Percentiles rank a stretch among this genome's conserved stretches.
These are phyloP conservation scores for Microctonus aethiopoides DNA, from an alignment of 2,888 invertebrate genomes.

Conservation along the genomic window DNA sequence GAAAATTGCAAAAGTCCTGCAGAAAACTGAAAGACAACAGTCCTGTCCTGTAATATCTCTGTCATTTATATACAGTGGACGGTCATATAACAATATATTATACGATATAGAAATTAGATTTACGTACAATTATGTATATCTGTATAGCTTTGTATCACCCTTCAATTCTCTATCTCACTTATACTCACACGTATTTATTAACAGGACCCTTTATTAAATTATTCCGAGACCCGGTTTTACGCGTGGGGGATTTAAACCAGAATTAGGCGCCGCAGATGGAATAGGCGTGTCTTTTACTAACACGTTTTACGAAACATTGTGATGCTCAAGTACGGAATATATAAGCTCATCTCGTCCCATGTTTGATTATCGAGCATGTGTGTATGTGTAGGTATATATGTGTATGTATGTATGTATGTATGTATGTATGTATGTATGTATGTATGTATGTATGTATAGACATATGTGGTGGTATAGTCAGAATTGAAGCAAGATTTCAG, in stretches of 20 bases:
- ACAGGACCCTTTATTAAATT: slow-evolving; percentile 58
- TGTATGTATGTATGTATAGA: neutral
- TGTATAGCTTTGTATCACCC: neutral
- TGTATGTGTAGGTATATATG: too few relatives aligned
- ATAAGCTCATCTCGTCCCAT: slow-evolving; percentile 23
- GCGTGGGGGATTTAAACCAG: slow-evolving; percentile 51
- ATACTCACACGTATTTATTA: slow-evolving; percentile 38
- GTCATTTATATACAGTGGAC: neutral
- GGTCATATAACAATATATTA: slow-evolving; percentile 6
- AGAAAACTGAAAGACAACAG: neutral
- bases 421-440: too few relatives aligned
- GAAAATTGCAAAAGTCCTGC: too few relatives aligned
- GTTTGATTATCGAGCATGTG: slow-evolving; percentile 1
- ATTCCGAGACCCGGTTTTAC: slow-evolving; percentile 59
- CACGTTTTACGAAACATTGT: slow-evolving; percentile 29
- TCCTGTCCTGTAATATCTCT: neutral
- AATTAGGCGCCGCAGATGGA: slow-evolving; percentile 55
- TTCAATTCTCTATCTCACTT: neutral
- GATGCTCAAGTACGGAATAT: slow-evolving; percentile 19
- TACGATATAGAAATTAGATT: neutral
- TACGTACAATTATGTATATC: neutral
- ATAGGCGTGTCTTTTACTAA: slow-evolving; percentile 49
- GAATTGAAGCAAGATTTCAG: neutral
- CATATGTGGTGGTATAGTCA: neutral
- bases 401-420: too few relatives aligned